Percentiles rank a stretch among this genome's conserved stretches.
Evolutionary conservation across 2,888 invertebrate species (phyloP).

Genomic region (Volucella zonaria): DNA sequence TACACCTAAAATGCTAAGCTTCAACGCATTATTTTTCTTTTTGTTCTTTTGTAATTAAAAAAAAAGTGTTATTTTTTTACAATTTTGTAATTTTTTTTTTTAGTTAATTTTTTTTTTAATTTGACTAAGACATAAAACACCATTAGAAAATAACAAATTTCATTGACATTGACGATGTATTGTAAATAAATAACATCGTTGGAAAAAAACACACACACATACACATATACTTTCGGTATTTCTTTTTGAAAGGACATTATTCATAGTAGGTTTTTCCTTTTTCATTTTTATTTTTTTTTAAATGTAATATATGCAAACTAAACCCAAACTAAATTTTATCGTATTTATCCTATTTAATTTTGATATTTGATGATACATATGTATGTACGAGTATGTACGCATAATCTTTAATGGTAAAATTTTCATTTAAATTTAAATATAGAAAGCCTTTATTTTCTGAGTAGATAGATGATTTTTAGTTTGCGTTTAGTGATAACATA

Average conservation of each 20-base stretch:
- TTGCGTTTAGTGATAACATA: no score
- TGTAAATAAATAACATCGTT: constrained; percentile 29
- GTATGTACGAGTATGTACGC: no score
- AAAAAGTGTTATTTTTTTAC: constrained; percentile 43
- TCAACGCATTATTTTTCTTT: constrained; percentile 58
- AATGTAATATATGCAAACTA: not conserved
- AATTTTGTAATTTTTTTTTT: not conserved
- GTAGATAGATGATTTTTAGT: no score
- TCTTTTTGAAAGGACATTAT: constrained; percentile 8
- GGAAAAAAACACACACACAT: constrained; percentile 41
- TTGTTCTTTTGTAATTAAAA: constrained; percentile 50
- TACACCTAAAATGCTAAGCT: constrained; percentile 70
- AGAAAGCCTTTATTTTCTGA: no score
- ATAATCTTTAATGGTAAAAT: no score
- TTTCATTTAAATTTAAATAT: no score
- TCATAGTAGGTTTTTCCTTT: constrained; percentile 2
- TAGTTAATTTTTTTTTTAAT: constrained; percentile 32
- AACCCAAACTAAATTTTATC: no score
- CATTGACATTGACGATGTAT: constrained; percentile 43
- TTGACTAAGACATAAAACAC: constrained; percentile 51
- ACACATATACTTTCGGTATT: constrained; percentile 12
- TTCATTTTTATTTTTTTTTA: not conserved
- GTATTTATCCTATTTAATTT: no score
- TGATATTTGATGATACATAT: no score
- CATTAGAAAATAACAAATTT: constrained; percentile 34